These are phyloP conservation scores for Mercenaria mercenaria DNA, from an alignment of 1,140 invertebrate species.

Conservation along the genomic window DNA sequence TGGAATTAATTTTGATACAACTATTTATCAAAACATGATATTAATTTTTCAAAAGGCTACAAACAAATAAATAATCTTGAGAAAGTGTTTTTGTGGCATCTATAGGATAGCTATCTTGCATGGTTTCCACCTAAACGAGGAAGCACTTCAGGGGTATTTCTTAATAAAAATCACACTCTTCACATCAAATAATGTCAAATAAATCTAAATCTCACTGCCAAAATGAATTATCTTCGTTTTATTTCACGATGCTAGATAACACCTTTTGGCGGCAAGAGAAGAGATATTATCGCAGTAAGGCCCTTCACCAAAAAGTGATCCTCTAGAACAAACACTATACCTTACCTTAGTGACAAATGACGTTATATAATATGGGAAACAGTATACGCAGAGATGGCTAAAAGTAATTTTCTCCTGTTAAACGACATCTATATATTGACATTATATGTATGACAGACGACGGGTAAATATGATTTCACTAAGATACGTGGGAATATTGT, in stretches of 20 bases:
- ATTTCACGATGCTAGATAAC: not conserved
- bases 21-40: not conserved
- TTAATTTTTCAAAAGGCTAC: not conserved
- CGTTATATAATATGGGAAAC: constrained; percentile 6
- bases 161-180: not conserved
- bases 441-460: not conserved
- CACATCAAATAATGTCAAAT: not conserved
- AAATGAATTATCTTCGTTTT: not conserved
- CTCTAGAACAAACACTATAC: not conserved
- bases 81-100: not conserved
- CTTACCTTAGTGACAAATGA: constrained; percentile 32
- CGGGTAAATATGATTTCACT: not conserved
- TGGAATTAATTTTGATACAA: not conserved
- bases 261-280: not conserved
- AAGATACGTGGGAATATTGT: constrained; percentile 2
- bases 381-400: not conserved
- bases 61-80: not conserved
- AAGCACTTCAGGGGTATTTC: not conserved
- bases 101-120: not conserved
- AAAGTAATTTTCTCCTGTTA: not conserved
- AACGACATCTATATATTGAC: constrained; percentile 34
- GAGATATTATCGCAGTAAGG: not conserved
- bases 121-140: not conserved
- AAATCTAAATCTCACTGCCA: not conserved
- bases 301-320: not conserved